These are phyloP conservation scores for Chorisops tibialis DNA, from an alignment of 2,888 invertebrate species.

Conservation along the genomic window DNA sequence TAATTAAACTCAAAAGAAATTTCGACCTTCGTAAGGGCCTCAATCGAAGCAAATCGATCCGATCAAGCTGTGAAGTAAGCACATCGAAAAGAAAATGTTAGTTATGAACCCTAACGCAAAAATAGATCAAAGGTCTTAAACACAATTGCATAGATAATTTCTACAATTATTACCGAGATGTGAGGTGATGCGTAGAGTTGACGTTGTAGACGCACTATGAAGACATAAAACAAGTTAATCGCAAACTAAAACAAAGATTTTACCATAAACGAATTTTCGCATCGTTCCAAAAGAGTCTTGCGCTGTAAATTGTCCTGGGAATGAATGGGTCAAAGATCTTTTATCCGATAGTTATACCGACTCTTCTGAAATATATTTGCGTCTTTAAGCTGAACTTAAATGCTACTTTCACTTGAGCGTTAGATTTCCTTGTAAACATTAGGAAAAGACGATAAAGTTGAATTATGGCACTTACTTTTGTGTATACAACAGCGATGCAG, in stretches of 20 bases:
- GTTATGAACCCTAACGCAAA: too few relatives aligned
- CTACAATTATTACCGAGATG: too few relatives aligned
- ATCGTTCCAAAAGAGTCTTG: not conserved
- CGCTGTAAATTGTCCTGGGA: not conserved
- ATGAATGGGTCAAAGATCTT: not conserved
- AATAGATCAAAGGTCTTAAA: too few relatives aligned
- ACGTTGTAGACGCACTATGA: too few relatives aligned
- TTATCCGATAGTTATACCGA: not conserved
- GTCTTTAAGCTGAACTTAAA: not conserved
- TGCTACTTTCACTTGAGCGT: not conserved
- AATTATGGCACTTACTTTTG: not conserved
- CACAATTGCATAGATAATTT: too few relatives aligned
- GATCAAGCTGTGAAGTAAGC: too few relatives aligned
- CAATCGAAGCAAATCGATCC: too few relatives aligned
- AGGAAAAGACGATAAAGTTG: not conserved
- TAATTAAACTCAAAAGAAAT: too few relatives aligned
- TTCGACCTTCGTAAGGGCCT: too few relatives aligned
- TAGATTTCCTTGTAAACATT: not conserved
- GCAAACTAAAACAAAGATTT: not conserved
- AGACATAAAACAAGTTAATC: not conserved
- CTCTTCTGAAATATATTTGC: not conserved
- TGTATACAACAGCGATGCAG: not conserved
- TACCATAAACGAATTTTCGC: not conserved
- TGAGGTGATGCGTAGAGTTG: too few relatives aligned
- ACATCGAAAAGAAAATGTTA: too few relatives aligned